phyloP scores from a whole-genome alignment of 2,113 vertebrate genomes.

The Amphilophus citrinellus region DNA sequence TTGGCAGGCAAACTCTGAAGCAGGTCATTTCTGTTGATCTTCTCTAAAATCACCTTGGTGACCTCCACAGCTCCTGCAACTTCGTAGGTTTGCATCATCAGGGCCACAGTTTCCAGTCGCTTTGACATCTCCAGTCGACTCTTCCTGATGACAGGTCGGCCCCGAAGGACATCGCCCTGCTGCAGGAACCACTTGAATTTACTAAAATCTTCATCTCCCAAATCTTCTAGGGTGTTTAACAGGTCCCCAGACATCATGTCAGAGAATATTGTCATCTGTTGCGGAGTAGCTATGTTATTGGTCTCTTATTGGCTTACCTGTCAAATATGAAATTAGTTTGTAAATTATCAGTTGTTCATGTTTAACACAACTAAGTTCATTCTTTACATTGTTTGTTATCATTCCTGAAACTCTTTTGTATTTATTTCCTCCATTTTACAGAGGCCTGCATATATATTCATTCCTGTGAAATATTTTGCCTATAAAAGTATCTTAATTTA shows the following conservation, averaged over 20 bases:
- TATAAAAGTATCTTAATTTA: too few relatives aligned
- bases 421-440: too few relatives aligned
- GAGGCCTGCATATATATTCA: too few relatives aligned
- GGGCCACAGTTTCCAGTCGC: constrained; percentile 4
- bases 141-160: neutral
- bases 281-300: neutral
- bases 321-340: neutral
- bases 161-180: neutral
- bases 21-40: constrained; percentile 19
- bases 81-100: constrained; percentile 4
- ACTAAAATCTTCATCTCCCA: neutral
- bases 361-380: too few relatives aligned
- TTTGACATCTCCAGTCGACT: neutral
- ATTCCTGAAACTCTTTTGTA: too few relatives aligned
- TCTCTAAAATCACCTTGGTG: constrained; percentile 20
- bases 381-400: too few relatives aligned
- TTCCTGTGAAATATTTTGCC: too few relatives aligned
- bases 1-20: neutral
- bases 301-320: neutral
- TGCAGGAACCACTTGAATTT: constrained; percentile 35
- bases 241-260: neutral
- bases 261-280: neutral
- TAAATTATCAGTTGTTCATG: neutral
- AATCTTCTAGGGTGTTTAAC: constrained; percentile 6
- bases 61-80: neutral